Base-by-base conservation (phyloP, 2,113 vertebrate genomes). In the Callipepla squamata region DNA sequence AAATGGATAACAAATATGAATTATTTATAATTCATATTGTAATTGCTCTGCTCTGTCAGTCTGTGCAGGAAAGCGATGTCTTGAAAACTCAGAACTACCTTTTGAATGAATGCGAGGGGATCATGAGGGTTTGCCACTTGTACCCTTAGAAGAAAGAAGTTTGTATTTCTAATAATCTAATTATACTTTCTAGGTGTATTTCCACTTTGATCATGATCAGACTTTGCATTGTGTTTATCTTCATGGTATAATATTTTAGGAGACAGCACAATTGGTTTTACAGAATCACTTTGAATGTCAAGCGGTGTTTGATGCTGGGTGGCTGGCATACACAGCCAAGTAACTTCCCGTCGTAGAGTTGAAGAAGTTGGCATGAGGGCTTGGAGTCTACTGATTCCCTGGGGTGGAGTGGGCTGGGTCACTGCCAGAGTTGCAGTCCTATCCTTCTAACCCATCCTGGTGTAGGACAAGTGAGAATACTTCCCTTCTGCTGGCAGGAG, bases 281-380 rank as follows among this genome's bases (percentile, higher is more conserved):
- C 2, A 17, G 23, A 7, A 7, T 44, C 32, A 9, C 22, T 79
- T 42, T 20, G 30, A 34, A 53, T 45, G 23, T 9, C 13, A 44
- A 22, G n/a, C 36, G 18, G 18, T 53, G 7, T 25, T 38, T 14
- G 48, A 12, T 11, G 5, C 9, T 80, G 23, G 28, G 9, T 75
- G 30, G 11, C 28, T 17, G 25, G 6, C 10, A 3, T 1, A 40
- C 20, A 8, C 50, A 36, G 15, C 7, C 2, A 1, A 6, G 2
- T 40, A 65, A n/a, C 32, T 57, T 76, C 16, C 20, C 32, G 0
- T 6, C 26, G 20, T 23, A 40, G 58, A 57, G 13, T 44, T 81
- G 20, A 68, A 63, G 13, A 84, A 26, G 20, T 11, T 40, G 61
- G 65, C 38, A 30, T 44, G 8, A 48, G n/a, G 15, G 28, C 79